Percentiles rank a stretch among this genome's conserved stretches.
These are phyloP conservation scores for Istiophorus platypterus DNA, from an alignment of 2,113 vertebrate genomes.

Conservation along the genomic window DNA sequence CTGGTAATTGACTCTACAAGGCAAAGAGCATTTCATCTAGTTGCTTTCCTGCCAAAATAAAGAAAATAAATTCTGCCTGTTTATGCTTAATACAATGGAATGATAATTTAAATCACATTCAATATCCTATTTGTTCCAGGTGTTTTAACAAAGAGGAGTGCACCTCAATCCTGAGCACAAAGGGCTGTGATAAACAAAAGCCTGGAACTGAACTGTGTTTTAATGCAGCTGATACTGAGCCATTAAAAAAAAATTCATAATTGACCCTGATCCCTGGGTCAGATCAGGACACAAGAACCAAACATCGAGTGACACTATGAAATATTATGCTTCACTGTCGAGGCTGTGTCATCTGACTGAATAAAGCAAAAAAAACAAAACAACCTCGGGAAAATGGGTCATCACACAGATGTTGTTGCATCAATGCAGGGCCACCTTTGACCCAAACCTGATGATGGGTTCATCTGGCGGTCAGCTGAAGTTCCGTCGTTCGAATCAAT, in stretches of 20 bases:
- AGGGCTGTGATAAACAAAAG: background rate
- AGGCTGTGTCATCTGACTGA: background rate
- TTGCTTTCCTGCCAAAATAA: background rate
- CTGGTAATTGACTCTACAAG: background rate
- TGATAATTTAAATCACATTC: background rate
- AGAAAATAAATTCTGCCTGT: background rate
- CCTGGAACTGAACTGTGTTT: background rate
- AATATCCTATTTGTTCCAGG: background rate
- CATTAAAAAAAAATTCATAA: background rate
- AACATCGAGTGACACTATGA: no score
- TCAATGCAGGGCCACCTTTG: slow-evolving; percentile 1
- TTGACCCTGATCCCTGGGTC: background rate
- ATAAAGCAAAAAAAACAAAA: slow-evolving; percentile 7
- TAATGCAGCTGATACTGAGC: background rate
- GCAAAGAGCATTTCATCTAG: background rate
- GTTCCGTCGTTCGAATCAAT: slow-evolving; percentile 16
- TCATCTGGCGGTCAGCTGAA: slow-evolving; percentile 46
- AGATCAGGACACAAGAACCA: background rate
- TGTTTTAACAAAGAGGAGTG: background rate
- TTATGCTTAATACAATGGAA: background rate
- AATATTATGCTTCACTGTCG: no score
- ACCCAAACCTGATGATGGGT: slow-evolving; percentile 27
- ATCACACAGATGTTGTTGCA: slow-evolving; percentile 9
- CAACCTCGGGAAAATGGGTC: slow-evolving; percentile 27
- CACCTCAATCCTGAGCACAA: background rate